Evolutionary conservation across 2,888 invertebrate species (phyloP), one percentile per base, ranked within the genome.

Genomic region (Shargacucullia verbasci): DNA sequence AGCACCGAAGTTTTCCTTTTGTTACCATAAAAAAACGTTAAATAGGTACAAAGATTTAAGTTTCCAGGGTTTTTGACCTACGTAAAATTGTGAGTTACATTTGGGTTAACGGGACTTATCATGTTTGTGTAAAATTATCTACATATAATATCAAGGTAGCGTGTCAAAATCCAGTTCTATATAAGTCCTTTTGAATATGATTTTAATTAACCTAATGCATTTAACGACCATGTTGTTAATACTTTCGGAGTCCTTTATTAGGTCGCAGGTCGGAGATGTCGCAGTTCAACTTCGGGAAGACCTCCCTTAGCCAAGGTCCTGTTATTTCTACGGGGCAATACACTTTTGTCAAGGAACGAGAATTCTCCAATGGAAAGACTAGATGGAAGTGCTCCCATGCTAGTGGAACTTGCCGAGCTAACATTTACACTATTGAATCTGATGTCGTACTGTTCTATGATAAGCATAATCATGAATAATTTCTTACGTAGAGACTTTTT

Each of bases 391-490:
- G 88, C 65, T 74, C 83, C 2, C 79, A 87, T 59, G 60, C 61
- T 15, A 70, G 81, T 14, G 81, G 79, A 9, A 81, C 73, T 5
- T 89, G 89, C 52, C 80, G 78, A 1, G 88, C 89, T 4, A 85
- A 84, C 68, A 85, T 88, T 14, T 87, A 85, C 73, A 87, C 88
- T 2, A 81, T 88, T 11, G 83, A 85, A 35, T 78, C 78, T 0
- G 82, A 86, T 53, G 86, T 89, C 2, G 86, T 88, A 0, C 72
- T 87, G 4, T 79, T 89, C 43, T 81, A 86, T 45, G 87, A 88
- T 60, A 84, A 81, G 49, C 89, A 89, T 70, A 72, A 83, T 38
- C 88, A 89, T 59, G 63, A 69, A 8, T 73, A 58, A 59, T 6
- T 12, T 13, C 1, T 10, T 6, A 7, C 2, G 12, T 31, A 29